Conservation (phyloP, 2,888 invertebrate genomes). For the Oxytorus armatus region DNA sequence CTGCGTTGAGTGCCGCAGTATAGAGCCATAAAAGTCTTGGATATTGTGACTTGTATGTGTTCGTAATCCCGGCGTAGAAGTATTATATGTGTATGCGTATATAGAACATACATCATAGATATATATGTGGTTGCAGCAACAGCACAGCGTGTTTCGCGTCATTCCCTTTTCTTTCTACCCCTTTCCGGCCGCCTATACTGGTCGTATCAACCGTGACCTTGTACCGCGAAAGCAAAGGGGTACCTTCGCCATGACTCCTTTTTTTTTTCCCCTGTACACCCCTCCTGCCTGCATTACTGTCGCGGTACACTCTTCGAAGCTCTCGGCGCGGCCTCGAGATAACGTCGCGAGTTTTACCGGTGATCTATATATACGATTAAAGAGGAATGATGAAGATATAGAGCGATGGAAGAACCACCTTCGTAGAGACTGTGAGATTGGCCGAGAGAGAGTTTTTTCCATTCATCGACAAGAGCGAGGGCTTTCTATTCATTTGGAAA, state of each 20-base stretch:
- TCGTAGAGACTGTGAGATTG: constrained; percentile 7
- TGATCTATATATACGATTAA: constrained; percentile 28
- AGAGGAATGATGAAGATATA: constrained; percentile 38
- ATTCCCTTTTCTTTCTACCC: constrained; percentile 48
- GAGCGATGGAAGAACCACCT: not conserved
- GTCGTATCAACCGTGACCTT: constrained; percentile 63
- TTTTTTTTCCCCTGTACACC: not conserved
- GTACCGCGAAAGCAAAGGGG: constrained; percentile 41
- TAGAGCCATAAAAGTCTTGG: constrained; percentile 5
- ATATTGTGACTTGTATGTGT: constrained; percentile 25
- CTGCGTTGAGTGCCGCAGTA: constrained; percentile 11
- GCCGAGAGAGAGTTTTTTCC: constrained; percentile 22
- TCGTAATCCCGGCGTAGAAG: constrained; percentile 3
- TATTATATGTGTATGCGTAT: not conserved
- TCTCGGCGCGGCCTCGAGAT: constrained; percentile 56
- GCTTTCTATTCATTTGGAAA: constrained; percentile 47
- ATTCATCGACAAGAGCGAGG: constrained; percentile 29
- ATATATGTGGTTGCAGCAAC: constrained; percentile 29
- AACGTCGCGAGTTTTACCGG: constrained; percentile 35
- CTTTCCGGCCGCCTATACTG: constrained; percentile 36
- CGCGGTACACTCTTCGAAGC: constrained; percentile 18
- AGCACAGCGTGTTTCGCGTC: constrained; percentile 49
- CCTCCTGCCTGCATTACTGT: constrained; percentile 28
- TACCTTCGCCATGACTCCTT: constrained; percentile 13
- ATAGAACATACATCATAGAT: not conserved